These are phyloP conservation scores for Synergus umbraculus DNA, from an alignment of 2,888 invertebrate species.

Conservation along the genomic window DNA sequence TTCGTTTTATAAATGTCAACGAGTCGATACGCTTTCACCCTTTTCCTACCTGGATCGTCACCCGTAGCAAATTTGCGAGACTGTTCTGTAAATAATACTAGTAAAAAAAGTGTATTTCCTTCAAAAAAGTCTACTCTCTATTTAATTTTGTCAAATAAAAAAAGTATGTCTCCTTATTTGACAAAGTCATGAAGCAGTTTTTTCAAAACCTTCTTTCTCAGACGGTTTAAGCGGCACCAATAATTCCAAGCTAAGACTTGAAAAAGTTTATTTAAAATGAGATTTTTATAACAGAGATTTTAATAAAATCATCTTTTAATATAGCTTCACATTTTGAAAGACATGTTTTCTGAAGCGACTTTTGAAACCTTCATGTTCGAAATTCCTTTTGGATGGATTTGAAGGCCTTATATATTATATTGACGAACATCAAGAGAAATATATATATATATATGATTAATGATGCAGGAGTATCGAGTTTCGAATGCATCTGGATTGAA, in stretches of 20 bases:
- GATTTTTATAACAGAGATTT: not conserved
- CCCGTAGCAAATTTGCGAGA: slow-evolving; percentile 16
- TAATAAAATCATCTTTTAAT: not conserved
- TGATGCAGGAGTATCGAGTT: slow-evolving; percentile 62
- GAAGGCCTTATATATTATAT: slow-evolving; percentile 48
- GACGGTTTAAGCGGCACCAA: too few relatives aligned
- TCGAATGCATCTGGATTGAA: slow-evolving; percentile 64
- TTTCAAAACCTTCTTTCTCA: not conserved
- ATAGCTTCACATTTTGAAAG: not conserved
- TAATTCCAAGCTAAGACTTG: too few relatives aligned
- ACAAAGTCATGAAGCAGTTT: not conserved
- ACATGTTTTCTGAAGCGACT: not conserved
- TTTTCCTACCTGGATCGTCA: not conserved
- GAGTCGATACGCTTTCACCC: slow-evolving; percentile 40
- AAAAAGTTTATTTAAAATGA: too few relatives aligned
- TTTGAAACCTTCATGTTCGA: not conserved
- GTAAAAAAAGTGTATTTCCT: not conserved
- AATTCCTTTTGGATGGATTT: slow-evolving; percentile 2
- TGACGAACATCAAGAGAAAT: slow-evolving; percentile 65
- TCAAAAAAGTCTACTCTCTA: not conserved
- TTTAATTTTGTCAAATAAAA: not conserved
- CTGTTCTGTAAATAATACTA: not conserved
- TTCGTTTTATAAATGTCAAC: slow-evolving; percentile 15
- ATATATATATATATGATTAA: slow-evolving; percentile 63
- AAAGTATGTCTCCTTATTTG: not conserved